These are phyloP conservation scores for Balaeniceps rex DNA, from an alignment of 2,113 vertebrate species.

Conservation along the genomic window DNA sequence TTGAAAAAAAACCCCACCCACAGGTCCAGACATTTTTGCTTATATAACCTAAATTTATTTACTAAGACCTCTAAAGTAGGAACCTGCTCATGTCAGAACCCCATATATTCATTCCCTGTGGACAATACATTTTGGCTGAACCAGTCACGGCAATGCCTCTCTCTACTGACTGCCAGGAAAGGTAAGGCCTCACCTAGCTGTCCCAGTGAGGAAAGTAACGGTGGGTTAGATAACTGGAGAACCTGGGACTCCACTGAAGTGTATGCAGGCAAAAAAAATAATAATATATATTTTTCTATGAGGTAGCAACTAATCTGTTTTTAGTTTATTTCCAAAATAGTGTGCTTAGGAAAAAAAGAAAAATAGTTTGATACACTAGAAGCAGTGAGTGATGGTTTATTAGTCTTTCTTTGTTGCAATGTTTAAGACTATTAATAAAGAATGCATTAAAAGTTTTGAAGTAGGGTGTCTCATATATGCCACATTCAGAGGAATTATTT, in stretches of 20 bases:
- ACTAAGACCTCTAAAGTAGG: background rate
- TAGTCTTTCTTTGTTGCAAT: background rate
- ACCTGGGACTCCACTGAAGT: background rate
- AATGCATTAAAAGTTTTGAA: background rate
- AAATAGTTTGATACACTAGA: background rate
- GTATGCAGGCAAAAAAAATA: background rate
- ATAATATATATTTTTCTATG: background rate
- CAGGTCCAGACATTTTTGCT: background rate
- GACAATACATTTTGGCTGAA: background rate
- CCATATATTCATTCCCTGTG: rapidly evolving
- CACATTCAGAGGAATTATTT: background rate
- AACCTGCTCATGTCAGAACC: background rate
- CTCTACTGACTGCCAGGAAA: background rate
- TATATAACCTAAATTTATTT: background rate
- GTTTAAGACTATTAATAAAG: background rate
- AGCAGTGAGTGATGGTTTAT: background rate
- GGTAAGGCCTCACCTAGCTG: background rate
- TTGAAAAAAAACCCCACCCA: rapidly evolving
- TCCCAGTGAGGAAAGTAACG: background rate
- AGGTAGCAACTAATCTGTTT: background rate
- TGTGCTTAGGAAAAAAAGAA: background rate
- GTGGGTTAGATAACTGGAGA: background rate
- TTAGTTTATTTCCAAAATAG: background rate
- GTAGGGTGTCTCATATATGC: background rate
- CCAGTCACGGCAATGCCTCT: background rate